Percentiles rank a stretch among this genome's conserved stretches.
Conservation (phyloP, 2,113 vertebrate genomes). For the Podarcis raffonei region DNA sequence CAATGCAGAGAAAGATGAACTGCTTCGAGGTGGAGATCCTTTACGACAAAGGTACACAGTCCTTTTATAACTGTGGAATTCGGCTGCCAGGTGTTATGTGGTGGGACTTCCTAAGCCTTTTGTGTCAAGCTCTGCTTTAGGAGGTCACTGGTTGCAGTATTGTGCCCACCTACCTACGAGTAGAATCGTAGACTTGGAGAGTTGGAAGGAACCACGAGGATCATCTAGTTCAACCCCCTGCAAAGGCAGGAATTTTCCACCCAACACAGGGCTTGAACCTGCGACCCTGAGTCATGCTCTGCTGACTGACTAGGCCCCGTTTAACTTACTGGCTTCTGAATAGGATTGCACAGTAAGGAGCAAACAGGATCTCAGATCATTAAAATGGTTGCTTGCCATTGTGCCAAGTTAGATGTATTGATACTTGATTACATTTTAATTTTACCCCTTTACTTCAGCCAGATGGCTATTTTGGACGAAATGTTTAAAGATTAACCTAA, state of each 20-base stretch:
- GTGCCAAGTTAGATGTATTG: not conserved
- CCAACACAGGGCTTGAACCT: no score
- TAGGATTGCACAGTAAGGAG: no score
- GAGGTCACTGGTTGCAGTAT: not conserved
- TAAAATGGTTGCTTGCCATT: not conserved
- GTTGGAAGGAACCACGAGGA: no score
- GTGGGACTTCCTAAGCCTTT: not conserved
- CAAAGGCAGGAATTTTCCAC: no score
- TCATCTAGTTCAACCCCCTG: no score
- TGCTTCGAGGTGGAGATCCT: constrained; percentile 82
- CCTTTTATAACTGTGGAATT: not conserved
- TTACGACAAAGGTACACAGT: constrained; percentile 84
- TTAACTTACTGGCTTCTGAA: no score
- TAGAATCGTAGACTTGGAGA: no score
- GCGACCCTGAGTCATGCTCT: no score
- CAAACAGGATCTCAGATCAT: not conserved
- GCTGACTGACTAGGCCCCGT: no score
- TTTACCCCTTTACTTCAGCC: not conserved
- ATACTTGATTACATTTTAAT: not conserved
- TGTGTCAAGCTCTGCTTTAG: not conserved
- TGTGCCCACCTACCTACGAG: no score
- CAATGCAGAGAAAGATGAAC: constrained; percentile 91
- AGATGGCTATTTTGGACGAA: not conserved
- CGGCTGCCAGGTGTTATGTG: fast-evolving
- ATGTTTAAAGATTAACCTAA: not conserved